These are phyloP conservation scores for Morpho helenor DNA, from an alignment of 2,888 invertebrate genomes.

Conservation along the genomic window DNA sequence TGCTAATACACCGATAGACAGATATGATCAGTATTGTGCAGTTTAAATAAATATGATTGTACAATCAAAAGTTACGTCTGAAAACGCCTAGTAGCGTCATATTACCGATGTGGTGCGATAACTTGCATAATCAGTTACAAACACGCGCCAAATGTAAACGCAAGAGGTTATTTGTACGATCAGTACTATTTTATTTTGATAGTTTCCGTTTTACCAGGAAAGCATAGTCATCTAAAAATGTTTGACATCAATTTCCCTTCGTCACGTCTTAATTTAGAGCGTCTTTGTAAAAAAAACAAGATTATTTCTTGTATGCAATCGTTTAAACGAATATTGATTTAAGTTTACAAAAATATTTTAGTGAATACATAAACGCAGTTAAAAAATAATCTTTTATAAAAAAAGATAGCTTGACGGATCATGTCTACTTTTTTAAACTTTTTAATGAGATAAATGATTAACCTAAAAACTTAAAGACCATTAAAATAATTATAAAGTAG, in stretches of 20 bases:
- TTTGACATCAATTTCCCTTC: slow-evolving; percentile 20
- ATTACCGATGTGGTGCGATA: slow-evolving; percentile 44
- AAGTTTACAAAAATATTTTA: not conserved
- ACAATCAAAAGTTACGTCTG: slow-evolving; percentile 1
- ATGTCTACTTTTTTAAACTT: no score
- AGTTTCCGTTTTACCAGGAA: slow-evolving; percentile 56
- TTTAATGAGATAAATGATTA: no score
- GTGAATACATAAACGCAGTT: no score
- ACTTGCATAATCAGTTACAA: slow-evolving; percentile 43
- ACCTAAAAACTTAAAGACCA: no score
- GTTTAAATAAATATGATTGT: slow-evolving; percentile 8
- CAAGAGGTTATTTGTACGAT: slow-evolving; percentile 25
- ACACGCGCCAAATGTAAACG: slow-evolving; percentile 35
- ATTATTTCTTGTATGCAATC: not conserved
- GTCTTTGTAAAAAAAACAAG: not conserved
- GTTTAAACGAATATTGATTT: not conserved
- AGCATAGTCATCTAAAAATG: slow-evolving; percentile 38
- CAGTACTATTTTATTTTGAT: slow-evolving; percentile 41
- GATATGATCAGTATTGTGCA: slow-evolving; percentile 6
- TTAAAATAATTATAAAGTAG: no score
- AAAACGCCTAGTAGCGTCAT: slow-evolving; percentile 33
- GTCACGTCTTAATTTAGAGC: slow-evolving; percentile 2
- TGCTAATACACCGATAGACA: slow-evolving; percentile 1
- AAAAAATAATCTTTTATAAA: no score
- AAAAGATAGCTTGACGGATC: no score